A percentile compares a stretch with the other conserved stretches of the same genome.
phyloP scores from a whole-genome alignment of 1,140 invertebrate genomes.

The Pinna nobilis region DNA sequence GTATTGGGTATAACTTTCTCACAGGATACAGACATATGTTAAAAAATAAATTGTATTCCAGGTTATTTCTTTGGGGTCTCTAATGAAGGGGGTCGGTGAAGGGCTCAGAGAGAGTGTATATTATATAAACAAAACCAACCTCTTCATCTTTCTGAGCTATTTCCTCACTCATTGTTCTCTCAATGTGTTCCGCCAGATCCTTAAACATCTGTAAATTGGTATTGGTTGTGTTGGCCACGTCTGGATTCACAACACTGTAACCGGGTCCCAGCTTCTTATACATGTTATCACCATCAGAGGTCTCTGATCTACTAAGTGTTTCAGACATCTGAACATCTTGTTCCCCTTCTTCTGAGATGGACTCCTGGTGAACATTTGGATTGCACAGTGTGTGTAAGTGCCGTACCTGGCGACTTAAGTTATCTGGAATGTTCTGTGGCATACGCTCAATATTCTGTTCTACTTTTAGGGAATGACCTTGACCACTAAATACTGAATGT shows the following conservation, averaged over 20 bases:
- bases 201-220: conserved; percentile 51
- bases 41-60: too few species aligned
- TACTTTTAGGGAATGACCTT: conserved; percentile 63
- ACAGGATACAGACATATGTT: too few species aligned
- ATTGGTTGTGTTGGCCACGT: conserved; percentile 43
- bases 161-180: conserved; percentile 48
- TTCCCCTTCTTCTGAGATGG: conserved; percentile 57
- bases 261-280: conserved; percentile 64
- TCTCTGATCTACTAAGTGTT: not conserved
- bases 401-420: conserved; percentile 44
- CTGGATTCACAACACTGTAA: conserved; percentile 59
- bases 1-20: too few species aligned
- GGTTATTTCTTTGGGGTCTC: too few species aligned
- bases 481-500: conserved; percentile 58
- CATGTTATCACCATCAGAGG: not conserved
- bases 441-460: conserved; percentile 53
- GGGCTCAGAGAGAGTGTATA: too few species aligned
- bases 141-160: conserved; percentile 41
- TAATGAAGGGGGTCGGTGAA: too few species aligned
- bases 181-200: conserved; percentile 50
- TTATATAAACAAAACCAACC: conserved; percentile 20
- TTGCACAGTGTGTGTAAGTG: conserved; percentile 36
- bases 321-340: conserved; percentile 8
- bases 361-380: conserved; percentile 42
- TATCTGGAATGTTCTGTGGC: conserved; percentile 58